A percentile compares a stretch with the other conserved stretches of the same genome.
Evolutionary conservation across 2,888 invertebrate genomes (phyloP).

Genomic region (Acheta domesticus): DNA sequence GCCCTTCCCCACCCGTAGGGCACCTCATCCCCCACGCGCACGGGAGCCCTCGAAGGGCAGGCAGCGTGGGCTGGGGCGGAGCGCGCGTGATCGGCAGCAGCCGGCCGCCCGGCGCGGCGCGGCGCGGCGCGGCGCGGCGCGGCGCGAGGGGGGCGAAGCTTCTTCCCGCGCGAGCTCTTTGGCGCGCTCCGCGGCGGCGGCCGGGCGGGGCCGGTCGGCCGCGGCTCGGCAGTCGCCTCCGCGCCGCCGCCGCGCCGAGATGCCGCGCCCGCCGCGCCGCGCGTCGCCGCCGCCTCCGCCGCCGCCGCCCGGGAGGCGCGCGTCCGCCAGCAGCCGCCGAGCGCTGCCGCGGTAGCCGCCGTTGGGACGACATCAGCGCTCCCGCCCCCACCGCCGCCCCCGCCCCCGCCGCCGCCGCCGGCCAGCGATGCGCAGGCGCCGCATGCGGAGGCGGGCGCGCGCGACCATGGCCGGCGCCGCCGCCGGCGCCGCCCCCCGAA

Average conservation of each 20-base stretch:
- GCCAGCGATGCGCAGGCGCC: slow-evolving; percentile 18
- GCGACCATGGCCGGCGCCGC: slow-evolving; percentile 18
- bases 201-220: not conserved
- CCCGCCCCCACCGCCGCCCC: not conserved
- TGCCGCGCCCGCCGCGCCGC: not conserved
- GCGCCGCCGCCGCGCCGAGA: not conserved
- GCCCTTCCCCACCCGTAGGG: no score
- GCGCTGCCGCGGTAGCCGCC: not conserved
- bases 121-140: not conserved
- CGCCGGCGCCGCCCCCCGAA: not conserved
- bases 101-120: no score
- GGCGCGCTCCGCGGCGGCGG: not conserved
- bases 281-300: not conserved
- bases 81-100: no score
- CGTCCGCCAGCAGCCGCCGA: not conserved
- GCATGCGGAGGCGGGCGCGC: not conserved
- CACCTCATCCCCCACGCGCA: no score
- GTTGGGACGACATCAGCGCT: not conserved
- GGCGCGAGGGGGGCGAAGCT: not conserved
- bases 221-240: not conserved
- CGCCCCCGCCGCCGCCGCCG: not conserved
- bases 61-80: no score
- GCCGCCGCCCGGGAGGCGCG: not conserved
- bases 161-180: not conserved
- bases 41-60: no score